These are phyloP conservation scores for Chymomyza procnemis DNA, from an alignment of 2,888 invertebrate genomes.

Conservation along the genomic window DNA sequence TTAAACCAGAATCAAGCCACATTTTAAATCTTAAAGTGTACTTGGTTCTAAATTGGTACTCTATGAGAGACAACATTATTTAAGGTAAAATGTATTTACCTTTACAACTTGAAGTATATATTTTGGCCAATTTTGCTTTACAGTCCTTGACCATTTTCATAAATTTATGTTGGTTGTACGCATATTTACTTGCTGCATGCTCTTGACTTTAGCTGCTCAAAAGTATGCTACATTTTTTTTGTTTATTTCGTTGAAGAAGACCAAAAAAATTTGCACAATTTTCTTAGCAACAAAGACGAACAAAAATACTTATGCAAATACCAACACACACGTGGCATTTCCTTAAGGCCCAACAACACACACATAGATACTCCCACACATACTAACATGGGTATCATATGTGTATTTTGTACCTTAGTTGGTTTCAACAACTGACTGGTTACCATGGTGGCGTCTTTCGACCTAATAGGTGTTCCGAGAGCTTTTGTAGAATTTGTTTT, in stretches of 20 bases:
- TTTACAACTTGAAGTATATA: too few relatives aligned
- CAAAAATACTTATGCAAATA: background rate
- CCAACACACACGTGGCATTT: background rate
- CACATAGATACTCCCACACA: background rate
- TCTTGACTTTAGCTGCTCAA: background rate
- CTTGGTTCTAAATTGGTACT: too few relatives aligned
- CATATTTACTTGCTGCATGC: background rate
- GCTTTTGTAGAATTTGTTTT: constrained; percentile 44
- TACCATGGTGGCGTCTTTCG: background rate
- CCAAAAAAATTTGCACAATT: background rate
- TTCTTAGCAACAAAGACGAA: background rate
- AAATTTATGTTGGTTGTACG: background rate
- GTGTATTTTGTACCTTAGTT: background rate
- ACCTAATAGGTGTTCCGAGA: constrained; percentile 42
- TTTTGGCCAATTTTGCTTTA: background rate
- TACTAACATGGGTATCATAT: background rate
- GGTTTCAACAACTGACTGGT: background rate
- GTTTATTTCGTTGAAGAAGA: background rate
- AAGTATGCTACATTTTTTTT: background rate
- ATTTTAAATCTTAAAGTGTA: too few relatives aligned
- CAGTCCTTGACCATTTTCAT: background rate
- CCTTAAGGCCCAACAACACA: background rate
- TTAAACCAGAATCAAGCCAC: too few relatives aligned
- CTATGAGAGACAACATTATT: too few relatives aligned
- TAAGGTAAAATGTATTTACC: too few relatives aligned